Evolutionary conservation across 2,113 vertebrate species (phyloP).

Genomic region (Pimephales promelas): DNA sequence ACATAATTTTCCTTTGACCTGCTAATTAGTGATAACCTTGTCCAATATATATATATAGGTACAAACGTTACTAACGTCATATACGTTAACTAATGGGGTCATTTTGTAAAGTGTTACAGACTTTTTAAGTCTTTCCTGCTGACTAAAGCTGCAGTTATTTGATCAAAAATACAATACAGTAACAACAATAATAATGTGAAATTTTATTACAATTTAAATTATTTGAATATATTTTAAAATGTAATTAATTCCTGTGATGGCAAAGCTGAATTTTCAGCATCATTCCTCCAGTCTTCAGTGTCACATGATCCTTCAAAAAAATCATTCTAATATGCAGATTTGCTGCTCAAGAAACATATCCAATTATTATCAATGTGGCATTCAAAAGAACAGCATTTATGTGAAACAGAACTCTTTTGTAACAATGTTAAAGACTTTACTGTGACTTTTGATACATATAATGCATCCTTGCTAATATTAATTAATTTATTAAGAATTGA

Average conservation of each 20-base stretch:
- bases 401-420: background rate
- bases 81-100: no score
- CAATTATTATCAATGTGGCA: no score
- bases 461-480: background rate
- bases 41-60: no score
- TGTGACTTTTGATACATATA: background rate
- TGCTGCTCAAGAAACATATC: no score
- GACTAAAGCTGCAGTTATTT: background rate
- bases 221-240: background rate
- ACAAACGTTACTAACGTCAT: no score
- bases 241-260: background rate
- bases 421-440: background rate
- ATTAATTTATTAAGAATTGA: no score
- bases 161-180: background rate
- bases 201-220: background rate
- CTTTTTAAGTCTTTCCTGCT: no score
- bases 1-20: background rate
- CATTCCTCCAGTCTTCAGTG: background rate
- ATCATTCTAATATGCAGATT: no score
- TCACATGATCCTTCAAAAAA: no score
- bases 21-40: background rate
- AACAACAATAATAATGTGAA: background rate
- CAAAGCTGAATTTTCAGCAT: background rate
- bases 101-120: no score
- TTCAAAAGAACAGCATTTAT: background rate